These are phyloP conservation scores for Schizaphis graminum DNA, from an alignment of 2,888 invertebrate species.

Conservation along the genomic window DNA sequence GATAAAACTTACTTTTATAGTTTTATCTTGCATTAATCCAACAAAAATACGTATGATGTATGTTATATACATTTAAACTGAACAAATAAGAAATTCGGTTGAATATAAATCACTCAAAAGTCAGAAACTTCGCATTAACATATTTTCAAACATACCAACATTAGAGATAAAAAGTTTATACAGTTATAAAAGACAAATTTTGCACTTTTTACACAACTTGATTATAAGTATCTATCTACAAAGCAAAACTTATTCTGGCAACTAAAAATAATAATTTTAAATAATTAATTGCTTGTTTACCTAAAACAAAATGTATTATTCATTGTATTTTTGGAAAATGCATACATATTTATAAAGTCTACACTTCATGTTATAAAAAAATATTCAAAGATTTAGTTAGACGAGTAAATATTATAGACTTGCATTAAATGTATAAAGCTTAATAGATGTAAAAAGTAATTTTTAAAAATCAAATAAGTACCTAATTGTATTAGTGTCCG, in stretches of 20 bases:
- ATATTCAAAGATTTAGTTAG: neutral
- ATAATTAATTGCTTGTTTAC: conserved; percentile 32
- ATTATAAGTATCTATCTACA: conserved; percentile 6
- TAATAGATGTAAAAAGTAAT: neutral
- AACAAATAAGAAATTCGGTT: conserved; percentile 2
- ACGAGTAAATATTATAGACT: neutral
- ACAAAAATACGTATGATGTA: neutral
- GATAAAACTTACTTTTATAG: neutral
- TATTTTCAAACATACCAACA: conserved; percentile 22
- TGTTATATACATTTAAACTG: neutral
- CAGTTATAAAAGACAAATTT: conserved; percentile 21
- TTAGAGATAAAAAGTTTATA: conserved; percentile 26
- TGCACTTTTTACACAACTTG: conserved; percentile 5
- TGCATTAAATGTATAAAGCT: neutral
- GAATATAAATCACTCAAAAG: neutral
- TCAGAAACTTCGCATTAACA: conserved; percentile 19
- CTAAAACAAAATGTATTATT: conserved; percentile 27
- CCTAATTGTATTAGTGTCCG: neutral
- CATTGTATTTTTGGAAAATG: neutral
- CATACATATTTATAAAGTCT: conserved; percentile 11
- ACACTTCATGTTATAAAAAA: neutral
- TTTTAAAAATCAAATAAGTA: neutral
- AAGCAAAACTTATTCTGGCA: neutral
- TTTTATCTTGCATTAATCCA: neutral
- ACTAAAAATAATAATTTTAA: conserved; percentile 34